These are phyloP conservation scores for Urocynchramus pylzowi DNA, from an alignment of 2,113 vertebrate genomes.

Conservation along the genomic window DNA sequence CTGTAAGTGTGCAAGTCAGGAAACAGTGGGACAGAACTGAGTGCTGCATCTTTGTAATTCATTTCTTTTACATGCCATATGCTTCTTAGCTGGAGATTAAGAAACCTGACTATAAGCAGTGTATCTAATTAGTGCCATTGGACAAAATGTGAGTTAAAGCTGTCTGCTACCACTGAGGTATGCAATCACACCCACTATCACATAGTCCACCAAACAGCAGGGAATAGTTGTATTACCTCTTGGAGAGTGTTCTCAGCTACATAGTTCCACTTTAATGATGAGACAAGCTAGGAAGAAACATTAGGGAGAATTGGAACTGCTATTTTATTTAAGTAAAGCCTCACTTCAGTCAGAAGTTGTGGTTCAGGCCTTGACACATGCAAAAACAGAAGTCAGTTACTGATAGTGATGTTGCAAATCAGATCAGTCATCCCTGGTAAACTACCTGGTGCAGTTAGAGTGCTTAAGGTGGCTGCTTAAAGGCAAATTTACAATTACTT, in stretches of 20 bases:
- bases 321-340: neutral
- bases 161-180: neutral
- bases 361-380: neutral
- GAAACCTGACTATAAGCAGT: neutral
- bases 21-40: neutral
- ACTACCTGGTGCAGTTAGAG: neutral
- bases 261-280: neutral
- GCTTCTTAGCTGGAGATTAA: neutral
- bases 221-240: neutral
- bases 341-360: neutral
- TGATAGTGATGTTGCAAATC: neutral
- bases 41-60: neutral
- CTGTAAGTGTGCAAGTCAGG: neutral
- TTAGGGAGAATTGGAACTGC: neutral
- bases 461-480: neutral
- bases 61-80: neutral
- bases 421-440: neutral
- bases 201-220: neutral
- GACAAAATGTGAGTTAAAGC: neutral
- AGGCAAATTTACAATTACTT: neutral
- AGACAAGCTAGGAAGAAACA: neutral
- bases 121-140: neutral
- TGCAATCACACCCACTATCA: neutral
- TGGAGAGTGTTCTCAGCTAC: neutral
- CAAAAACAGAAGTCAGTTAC: neutral